Conservation (phyloP, 2,888 invertebrate genomes). For the Macrophya annulata region DNA sequence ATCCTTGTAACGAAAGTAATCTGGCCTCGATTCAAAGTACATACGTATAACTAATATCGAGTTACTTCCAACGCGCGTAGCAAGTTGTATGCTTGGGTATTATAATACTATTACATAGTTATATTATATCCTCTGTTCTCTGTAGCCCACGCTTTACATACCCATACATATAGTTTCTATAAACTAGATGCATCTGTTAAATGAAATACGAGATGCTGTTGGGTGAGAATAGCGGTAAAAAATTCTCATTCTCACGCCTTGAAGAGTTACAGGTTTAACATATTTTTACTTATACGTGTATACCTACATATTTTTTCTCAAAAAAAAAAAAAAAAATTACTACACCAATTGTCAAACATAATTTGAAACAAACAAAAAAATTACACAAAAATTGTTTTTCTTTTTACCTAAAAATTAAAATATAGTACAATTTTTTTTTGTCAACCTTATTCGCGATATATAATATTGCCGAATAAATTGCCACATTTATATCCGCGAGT, state of each 20-base stretch:
- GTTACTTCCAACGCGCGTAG: slow-evolving; percentile 16
- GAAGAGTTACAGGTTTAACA: neutral
- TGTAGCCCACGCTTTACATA: too few relatives aligned
- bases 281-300: slow-evolving; percentile 8
- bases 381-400: neutral
- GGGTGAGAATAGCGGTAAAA: neutral
- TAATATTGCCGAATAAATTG: neutral
- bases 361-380: too few relatives aligned
- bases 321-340: too few relatives aligned
- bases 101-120: neutral
- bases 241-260: slow-evolving; percentile 23
- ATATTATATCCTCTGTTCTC: neutral
- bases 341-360: too few relatives aligned
- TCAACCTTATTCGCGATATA: neutral
- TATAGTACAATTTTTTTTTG: neutral
- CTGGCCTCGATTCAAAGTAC: slow-evolving; percentile 42
- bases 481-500: neutral
- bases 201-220: slow-evolving; percentile 24
- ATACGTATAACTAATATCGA: slow-evolving; percentile 20
- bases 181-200: slow-evolving; percentile 19
- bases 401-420: neutral
- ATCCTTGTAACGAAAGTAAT: slow-evolving; percentile 29
- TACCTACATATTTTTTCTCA: too few relatives aligned
- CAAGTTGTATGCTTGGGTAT: slow-evolving; percentile 17
- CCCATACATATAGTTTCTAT: neutral